A percentile compares a stretch with the other conserved stretches of the same genome.
phyloP scores from a whole-genome alignment of 2,797 vertebrate genomes.

The Danio choprae region DNA sequence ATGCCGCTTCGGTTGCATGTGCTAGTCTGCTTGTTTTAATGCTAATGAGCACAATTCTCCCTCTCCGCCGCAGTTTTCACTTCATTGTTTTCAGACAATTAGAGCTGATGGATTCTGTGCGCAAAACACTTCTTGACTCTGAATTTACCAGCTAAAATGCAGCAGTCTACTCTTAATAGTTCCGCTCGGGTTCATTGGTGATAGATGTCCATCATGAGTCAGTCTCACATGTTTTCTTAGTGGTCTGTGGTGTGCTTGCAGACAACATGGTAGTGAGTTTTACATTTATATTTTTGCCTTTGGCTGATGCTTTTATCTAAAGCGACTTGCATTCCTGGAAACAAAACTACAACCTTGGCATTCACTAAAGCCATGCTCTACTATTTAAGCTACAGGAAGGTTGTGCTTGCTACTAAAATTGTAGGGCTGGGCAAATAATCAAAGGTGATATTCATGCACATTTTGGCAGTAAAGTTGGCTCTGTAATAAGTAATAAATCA shows the following conservation, averaged over 20 bases:
- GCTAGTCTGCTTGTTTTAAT: slow-evolving; percentile 32
- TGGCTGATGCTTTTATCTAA: no score
- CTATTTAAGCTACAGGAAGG: no score
- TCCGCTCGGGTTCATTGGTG: background rate
- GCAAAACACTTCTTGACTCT: background rate
- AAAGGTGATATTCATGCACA: no score
- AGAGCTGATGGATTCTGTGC: slow-evolving; percentile 34
- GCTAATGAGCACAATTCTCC: slow-evolving; percentile 42
- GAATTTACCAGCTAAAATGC: background rate
- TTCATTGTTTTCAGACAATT: slow-evolving; percentile 56
- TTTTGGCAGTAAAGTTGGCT: no score
- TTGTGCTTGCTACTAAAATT: no score
- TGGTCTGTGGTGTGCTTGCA: slow-evolving; percentile 24
- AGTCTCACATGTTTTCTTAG: slow-evolving; percentile 3
- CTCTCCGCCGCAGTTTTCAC: slow-evolving; percentile 36
- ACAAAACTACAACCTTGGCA: no score
- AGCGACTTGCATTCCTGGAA: no score
- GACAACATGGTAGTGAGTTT: slow-evolving; percentile 2
- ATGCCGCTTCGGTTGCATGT: slow-evolving; percentile 40
- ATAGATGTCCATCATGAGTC: slow-evolving; percentile 12
- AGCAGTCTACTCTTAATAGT: background rate
- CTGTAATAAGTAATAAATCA: no score
- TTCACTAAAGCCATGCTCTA: no score
- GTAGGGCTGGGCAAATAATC: no score
- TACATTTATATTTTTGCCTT: background rate